These are phyloP conservation scores for Neolamprologus toae DNA, from an alignment of 2,113 vertebrate genomes.

Conservation along the genomic window DNA sequence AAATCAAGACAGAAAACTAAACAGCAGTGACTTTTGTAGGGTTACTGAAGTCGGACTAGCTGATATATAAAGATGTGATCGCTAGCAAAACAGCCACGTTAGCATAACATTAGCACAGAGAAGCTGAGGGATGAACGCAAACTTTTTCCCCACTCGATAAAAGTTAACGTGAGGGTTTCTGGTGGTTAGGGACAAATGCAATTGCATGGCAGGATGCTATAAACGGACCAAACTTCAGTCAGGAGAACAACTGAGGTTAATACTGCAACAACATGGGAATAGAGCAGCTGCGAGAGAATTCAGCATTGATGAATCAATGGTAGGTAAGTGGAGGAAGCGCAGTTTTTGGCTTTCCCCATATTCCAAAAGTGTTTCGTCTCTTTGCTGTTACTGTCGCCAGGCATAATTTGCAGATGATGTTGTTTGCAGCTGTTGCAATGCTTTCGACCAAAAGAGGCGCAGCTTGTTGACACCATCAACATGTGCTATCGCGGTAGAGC, in stretches of 20 bases:
- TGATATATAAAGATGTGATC: fast-evolving
- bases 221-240: background rate
- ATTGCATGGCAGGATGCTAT: background rate
- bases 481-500: fast-evolving
- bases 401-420: background rate
- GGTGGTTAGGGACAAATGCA: background rate
- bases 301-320: background rate
- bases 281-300: background rate
- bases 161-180: background rate
- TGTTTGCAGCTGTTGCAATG: background rate
- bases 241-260: background rate
- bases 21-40: background rate
- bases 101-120: background rate
- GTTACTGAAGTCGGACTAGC: background rate
- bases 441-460: background rate
- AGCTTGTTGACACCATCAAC: background rate
- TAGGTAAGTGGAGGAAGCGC: background rate
- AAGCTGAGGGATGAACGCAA: background rate
- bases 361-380: background rate
- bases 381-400: background rate
- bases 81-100: background rate
- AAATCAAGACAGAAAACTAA: background rate
- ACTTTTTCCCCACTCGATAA: background rate
- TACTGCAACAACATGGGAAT: background rate
- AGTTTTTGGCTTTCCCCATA: background rate